Percentiles rank a stretch among this genome's conserved stretches.
phyloP scores from a whole-genome alignment of 2,888 invertebrate species.

The Drosophila subquinaria region DNA sequence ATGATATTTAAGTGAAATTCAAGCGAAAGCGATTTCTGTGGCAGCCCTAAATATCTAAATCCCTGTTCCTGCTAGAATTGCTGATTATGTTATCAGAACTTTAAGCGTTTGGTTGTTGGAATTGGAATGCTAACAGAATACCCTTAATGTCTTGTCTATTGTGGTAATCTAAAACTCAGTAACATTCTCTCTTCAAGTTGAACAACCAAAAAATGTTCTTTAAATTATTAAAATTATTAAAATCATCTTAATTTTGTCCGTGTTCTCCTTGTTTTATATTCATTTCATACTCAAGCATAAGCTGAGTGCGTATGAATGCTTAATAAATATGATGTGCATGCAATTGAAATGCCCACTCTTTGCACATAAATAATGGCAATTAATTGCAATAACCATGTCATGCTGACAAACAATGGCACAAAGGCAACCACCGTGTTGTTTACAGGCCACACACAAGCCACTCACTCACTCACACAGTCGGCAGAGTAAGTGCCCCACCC shows the following conservation, averaged over 20 bases:
- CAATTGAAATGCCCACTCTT: conserved; percentile 13
- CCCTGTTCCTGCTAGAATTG: no score
- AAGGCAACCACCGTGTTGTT: conserved; percentile 17
- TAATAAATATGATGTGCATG: conserved; percentile 5
- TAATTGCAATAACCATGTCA: conserved; percentile 44
- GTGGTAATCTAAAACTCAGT: no score
- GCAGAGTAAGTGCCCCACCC: conserved; percentile 20
- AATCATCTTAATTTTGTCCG: background rate
- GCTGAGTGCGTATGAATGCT: conserved; percentile 2
- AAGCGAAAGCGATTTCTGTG: no score
- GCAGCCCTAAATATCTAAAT: no score
- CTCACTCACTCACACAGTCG: background rate
- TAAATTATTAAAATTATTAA: no score
- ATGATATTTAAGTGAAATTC: no score
- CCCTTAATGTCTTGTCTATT: no score
- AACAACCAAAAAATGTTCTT: no score
- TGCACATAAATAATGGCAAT: conserved; percentile 27
- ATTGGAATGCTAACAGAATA: no score
- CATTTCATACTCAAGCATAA: background rate
- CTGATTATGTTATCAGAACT: no score
- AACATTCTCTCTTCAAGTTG: background rate
- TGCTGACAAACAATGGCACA: conserved; percentile 41
- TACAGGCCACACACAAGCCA: conserved; percentile 28
- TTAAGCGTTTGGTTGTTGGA: no score
- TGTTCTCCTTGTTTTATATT: background rate